Conservation (phyloP, 1,140 invertebrate genomes). For the Plodia interpunctella region DNA sequence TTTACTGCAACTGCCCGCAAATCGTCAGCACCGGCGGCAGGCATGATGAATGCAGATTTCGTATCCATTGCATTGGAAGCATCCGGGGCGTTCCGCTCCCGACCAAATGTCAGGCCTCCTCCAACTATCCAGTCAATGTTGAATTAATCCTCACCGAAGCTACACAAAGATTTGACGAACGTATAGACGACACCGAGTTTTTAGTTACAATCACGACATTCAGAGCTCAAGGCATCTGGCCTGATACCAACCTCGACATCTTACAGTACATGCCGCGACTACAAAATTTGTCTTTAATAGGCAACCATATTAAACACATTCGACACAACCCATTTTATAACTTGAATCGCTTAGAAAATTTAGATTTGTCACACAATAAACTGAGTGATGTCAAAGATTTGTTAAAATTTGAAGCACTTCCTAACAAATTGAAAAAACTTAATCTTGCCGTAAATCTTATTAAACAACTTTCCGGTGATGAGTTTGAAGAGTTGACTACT, state of each 20-base stretch:
- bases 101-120: constrained; percentile 37
- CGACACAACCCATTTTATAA: constrained; percentile 36
- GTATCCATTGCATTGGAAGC: constrained; percentile 37
- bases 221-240: constrained; percentile 38
- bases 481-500: constrained; percentile 44
- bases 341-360: constrained; percentile 32
- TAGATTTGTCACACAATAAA: constrained; percentile 49
- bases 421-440: constrained; percentile 41
- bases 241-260: constrained; percentile 40
- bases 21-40: constrained; percentile 26
- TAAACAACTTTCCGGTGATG: constrained; percentile 34
- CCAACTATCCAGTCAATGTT: constrained; percentile 44
- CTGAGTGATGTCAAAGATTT: constrained; percentile 44
- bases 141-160: constrained; percentile 43
- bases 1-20: constrained; percentile 34
- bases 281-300: constrained; percentile 29
- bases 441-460: constrained; percentile 47
- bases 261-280: constrained; percentile 44
- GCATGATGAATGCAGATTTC: constrained; percentile 38
- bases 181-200: constrained; percentile 32
- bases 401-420: constrained; percentile 43
- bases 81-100: constrained; percentile 34
- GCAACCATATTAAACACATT: constrained; percentile 41
- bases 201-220: constrained; percentile 39
- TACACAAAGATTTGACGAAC: constrained; percentile 29